Percentiles rank a stretch among this genome's conserved stretches.
Conservation (phyloP, 2,888 invertebrate genomes). For the Anthophora plumipes region DNA sequence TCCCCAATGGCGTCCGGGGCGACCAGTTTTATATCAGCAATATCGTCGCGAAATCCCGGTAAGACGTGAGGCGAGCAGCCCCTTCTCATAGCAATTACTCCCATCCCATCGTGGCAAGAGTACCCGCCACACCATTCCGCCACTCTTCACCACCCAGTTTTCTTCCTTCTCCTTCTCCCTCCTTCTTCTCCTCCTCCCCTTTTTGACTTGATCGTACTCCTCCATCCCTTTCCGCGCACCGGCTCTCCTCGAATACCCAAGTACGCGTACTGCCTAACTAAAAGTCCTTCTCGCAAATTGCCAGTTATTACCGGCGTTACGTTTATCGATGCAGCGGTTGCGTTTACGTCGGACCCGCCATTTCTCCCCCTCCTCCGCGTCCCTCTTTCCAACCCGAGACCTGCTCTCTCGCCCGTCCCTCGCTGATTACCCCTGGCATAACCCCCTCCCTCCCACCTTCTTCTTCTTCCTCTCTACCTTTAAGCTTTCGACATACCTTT, state of each 20-base stretch:
- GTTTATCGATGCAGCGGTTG: conserved; percentile 80
- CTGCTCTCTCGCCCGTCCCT: not conserved
- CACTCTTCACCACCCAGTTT: conserved; percentile 47
- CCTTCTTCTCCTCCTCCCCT: not conserved
- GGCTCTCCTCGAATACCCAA: conserved; percentile 51
- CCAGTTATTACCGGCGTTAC: conserved; percentile 82
- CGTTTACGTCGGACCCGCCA: conserved; percentile 71
- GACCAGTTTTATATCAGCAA: conserved; percentile 66
- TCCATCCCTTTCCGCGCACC: conserved; percentile 35
- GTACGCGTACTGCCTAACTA: conserved; percentile 79
- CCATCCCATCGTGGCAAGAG: conserved; percentile 66
- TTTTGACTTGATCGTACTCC: too few relatives aligned
- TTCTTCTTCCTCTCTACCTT: not conserved
- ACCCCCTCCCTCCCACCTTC: not conserved
- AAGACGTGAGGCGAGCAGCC: conserved; percentile 72
- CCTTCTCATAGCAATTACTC: conserved; percentile 76
- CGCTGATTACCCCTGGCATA: conserved; percentile 49
- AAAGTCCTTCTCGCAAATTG: conserved; percentile 83
- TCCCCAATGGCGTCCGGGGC: not conserved
- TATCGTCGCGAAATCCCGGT: conserved; percentile 73
- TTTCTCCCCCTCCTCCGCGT: conserved; percentile 13
- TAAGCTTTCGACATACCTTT: conserved; percentile 36
- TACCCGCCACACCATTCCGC: conserved; percentile 62
- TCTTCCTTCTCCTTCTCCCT: conserved; percentile 6
- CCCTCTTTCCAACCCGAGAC: not conserved